phyloP scores from a whole-genome alignment of 2,797 vertebrate species.

The Cottoperca gobio region DNA sequence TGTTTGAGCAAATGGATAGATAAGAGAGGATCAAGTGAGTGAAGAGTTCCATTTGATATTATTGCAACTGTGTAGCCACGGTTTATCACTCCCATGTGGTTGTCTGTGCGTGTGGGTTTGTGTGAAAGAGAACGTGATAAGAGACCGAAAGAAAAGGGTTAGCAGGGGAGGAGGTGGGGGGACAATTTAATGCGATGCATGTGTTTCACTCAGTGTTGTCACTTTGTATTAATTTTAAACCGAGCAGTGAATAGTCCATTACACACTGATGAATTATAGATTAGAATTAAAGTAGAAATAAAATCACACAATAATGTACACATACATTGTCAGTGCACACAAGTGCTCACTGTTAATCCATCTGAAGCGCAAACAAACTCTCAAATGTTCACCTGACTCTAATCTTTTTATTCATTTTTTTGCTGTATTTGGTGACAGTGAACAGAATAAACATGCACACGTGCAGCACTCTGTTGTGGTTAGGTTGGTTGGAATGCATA shows the following conservation, averaged over 20 bases:
- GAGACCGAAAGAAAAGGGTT: slow-evolving; percentile 26
- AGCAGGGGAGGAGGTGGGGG: not conserved
- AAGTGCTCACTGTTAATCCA: slow-evolving; percentile 24
- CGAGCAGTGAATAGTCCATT: slow-evolving; percentile 68
- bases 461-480: not conserved
- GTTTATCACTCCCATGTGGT: slow-evolving; percentile 65
- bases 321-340: slow-evolving; percentile 23
- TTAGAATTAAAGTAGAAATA: slow-evolving; percentile 66
- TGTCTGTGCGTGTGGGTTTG: slow-evolving; percentile 21
- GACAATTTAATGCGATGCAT: slow-evolving; percentile 66
- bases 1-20: slow-evolving; percentile 66
- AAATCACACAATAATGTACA: slow-evolving; percentile 52
- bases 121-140: slow-evolving; percentile 12
- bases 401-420: not conserved
- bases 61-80: slow-evolving; percentile 58
- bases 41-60: slow-evolving; percentile 71
- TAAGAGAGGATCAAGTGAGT: slow-evolving; percentile 59
- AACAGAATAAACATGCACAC: slow-evolving; percentile 33
- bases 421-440: slow-evolving; percentile 1
- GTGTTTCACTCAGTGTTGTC: slow-evolving; percentile 71
- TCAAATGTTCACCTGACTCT: not conserved
- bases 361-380: slow-evolving; percentile 11
- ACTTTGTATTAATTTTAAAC: slow-evolving; percentile 76
- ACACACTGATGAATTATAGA: slow-evolving; percentile 75
- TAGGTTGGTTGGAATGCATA: slow-evolving; percentile 28